These are phyloP conservation scores for Whitmania pigra DNA, from an alignment of 1,140 invertebrate species.

Conservation along the genomic window DNA sequence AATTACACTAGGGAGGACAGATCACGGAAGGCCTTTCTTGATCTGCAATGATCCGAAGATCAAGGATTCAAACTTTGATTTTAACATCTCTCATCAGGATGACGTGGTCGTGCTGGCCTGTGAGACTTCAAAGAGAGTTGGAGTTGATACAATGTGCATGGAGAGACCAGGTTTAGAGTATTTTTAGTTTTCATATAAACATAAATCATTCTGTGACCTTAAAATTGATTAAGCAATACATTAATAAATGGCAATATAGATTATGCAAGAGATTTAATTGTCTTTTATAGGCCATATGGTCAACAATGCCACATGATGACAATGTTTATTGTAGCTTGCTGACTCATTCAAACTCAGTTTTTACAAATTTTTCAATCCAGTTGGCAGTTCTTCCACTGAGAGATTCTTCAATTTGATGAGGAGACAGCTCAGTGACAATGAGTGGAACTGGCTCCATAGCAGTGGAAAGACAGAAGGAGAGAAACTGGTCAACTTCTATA, in stretches of 20 bases:
- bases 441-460: slow-evolving; percentile 51
- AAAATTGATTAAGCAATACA: neutral
- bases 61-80: slow-evolving; percentile 44
- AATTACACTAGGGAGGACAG: slow-evolving; percentile 46
- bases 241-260: neutral
- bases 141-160: slow-evolving; percentile 48
- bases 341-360: neutral
- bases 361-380: slow-evolving; percentile 38
- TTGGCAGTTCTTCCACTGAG: slow-evolving; percentile 49
- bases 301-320: neutral
- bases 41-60: slow-evolving; percentile 24
- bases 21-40: slow-evolving; percentile 46
- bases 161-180: slow-evolving; percentile 32
- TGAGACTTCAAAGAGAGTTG: slow-evolving; percentile 41
- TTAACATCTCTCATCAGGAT: slow-evolving; percentile 88
- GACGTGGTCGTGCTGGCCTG: slow-evolving; percentile 69
- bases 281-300: neutral
- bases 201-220: no score
- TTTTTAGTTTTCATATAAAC: neutral
- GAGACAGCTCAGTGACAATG: slow-evolving; percentile 60
- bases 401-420: slow-evolving; percentile 79
- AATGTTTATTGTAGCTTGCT: neutral
- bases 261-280: neutral
- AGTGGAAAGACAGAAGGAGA: slow-evolving; percentile 42
- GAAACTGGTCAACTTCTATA: slow-evolving; percentile 59